Conservation (phyloP, 2,888 invertebrate genomes). For the Stegophylla sp. region DNA sequence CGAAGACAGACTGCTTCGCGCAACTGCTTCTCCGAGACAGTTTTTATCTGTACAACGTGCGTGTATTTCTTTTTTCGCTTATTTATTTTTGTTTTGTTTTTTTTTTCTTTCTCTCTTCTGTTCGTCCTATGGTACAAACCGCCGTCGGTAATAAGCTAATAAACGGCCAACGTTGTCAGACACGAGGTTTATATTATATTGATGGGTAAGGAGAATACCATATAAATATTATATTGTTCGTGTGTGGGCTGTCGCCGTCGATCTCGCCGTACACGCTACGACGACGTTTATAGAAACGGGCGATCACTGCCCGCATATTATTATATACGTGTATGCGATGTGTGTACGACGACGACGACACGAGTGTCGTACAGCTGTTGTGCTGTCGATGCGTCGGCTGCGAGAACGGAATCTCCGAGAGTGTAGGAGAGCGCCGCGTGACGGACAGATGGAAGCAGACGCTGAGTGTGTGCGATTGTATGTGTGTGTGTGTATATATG, state of each 20-base stretch:
- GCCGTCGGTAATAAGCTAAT: constrained; percentile 37
- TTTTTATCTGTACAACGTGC: background rate
- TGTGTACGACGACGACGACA: background rate
- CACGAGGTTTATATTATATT: too few relatives aligned
- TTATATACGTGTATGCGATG: background rate
- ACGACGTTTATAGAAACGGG: constrained; percentile 39
- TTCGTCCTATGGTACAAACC: too few relatives aligned
- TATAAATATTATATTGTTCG: too few relatives aligned
- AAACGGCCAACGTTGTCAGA: constrained; percentile 41
- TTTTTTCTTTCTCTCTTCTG: background rate
- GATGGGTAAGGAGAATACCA: constrained; percentile 27
- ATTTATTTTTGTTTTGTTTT: background rate
- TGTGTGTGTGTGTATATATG: too few relatives aligned
- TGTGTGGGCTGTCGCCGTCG: constrained; percentile 41
- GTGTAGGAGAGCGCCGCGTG: background rate
- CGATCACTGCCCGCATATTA: background rate
- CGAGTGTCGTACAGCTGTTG: background rate
- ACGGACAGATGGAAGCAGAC: background rate
- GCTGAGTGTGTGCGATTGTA: background rate
- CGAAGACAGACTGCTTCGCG: too few relatives aligned
- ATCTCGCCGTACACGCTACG: background rate
- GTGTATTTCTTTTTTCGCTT: constrained; percentile 19
- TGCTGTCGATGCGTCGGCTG: background rate
- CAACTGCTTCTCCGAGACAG: background rate
- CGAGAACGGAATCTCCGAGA: background rate